Percentiles rank a stretch among this genome's conserved stretches.
Evolutionary conservation across 2,888 invertebrate species (phyloP).

Genomic region (Mesopsocus fuscifrons): DNA sequence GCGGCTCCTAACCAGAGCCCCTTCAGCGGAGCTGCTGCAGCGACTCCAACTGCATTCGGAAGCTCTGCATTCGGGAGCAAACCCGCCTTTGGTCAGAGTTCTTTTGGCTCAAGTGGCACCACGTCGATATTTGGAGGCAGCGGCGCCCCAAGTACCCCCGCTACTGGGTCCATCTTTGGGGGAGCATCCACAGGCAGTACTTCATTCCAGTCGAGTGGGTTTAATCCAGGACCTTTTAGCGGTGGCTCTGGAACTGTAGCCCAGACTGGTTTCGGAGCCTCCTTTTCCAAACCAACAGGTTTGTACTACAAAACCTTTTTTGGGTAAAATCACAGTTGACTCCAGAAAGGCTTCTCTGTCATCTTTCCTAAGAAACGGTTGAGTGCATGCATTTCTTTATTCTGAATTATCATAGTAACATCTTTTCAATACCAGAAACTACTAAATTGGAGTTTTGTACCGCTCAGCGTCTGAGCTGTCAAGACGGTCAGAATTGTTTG

Average conservation of each 20-base stretch:
- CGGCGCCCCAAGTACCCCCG: slow-evolving; percentile 12
- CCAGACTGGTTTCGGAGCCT: slow-evolving; percentile 26
- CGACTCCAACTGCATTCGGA: background rate
- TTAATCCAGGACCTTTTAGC: slow-evolving; percentile 20
- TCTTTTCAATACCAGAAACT: too few species aligned
- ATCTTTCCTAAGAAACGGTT: too few species aligned
- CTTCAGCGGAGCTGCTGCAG: slow-evolving; percentile 17
- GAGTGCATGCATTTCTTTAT: too few species aligned
- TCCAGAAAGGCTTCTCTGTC: too few species aligned
- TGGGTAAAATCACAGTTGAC: too few species aligned
- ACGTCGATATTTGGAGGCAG: slow-evolving; percentile 12
- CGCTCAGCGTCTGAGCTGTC: background rate
- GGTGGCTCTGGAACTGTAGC: slow-evolving; percentile 22
- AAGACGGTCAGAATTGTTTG: too few species aligned
- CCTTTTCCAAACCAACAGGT: slow-evolving; percentile 20
- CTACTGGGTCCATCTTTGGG: slow-evolving; percentile 16
- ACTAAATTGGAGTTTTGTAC: background rate
- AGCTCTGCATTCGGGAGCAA: slow-evolving; percentile 16
- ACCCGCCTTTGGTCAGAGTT: slow-evolving; percentile 20
- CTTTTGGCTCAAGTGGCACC: background rate
- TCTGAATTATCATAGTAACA: too few species aligned
- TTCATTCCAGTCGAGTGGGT: background rate
- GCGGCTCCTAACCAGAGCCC: slow-evolving; percentile 10
- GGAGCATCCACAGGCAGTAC: slow-evolving; percentile 10
- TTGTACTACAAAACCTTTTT: too few species aligned